Base-by-base conservation (phyloP, 2,113 vertebrate species). In the Colius striatus region DNA sequence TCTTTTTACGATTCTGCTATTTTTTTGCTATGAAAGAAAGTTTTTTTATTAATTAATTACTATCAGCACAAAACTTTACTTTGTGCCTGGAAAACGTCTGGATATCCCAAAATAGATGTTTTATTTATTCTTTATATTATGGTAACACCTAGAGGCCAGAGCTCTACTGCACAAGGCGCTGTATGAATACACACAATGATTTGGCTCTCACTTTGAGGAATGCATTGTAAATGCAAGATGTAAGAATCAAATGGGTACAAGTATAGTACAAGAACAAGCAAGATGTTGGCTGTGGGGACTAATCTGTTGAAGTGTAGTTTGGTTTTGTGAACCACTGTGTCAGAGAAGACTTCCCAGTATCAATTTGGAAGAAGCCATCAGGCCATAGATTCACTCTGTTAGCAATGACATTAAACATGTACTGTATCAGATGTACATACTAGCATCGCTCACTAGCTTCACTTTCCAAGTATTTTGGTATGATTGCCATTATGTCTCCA, bases 111-210 rank as follows among this genome's bases (percentile, higher is more conserved):
- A 96, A 74, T 11, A 71, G 15, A 58, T n/a, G 32, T 54, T 94
- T 92, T 89, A 6, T 81, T 91, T 90, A 92, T 94, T 94, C 41
- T 95, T 96, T 93, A 85, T 95, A 96, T 96, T 94, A 78, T 90
- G 84, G 82, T 96, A 97, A 41, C 90, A 96, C 85, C 94, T 93
- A 93, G 79, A 97, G 94, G 72, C 90, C 70, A 80, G 61, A 94
- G 21, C 32, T 83, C 29, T 51, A 20, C 54, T 86, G 38, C 78
- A 65, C 92, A 94, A 86, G 48, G 38, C 38, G 86, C 13, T 73
- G 50, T 62, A 84, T 51, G 89, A 84, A 70, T 18, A 15, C 8
- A 25, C 60, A 66, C 21, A 18, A 50, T 47, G 53, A 55, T 1
- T 13, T 85, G 13, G 16, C 26, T 80, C 63, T 86, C 32, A 21